Evolutionary conservation across 1,140 invertebrate genomes (phyloP), one percentile per base, ranked within the genome.

Genomic region (Augochlora pura): DNA sequence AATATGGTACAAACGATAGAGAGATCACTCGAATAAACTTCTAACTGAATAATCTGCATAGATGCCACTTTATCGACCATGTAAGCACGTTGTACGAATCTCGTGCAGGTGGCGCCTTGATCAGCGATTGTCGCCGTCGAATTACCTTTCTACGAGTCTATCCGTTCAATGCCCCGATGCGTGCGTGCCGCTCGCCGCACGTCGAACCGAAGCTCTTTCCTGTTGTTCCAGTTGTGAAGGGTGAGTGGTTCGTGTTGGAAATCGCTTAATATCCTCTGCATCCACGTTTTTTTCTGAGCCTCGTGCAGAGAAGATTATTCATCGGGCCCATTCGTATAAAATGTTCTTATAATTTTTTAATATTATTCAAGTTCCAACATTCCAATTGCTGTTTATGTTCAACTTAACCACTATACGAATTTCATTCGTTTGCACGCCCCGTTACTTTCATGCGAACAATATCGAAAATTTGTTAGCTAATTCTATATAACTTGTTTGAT

Each of bases 181-280:
- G 42, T 12, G 9, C 38, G 9, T 12, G 42, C 42, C 42, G 42
- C 42, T 7, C n/a, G 42, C 77, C 25, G 42, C 21, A 57, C 49
- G 18, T 0, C 2, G 38, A 7, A n/a, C 12, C 16, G 18, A 0
- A 10, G 32, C 23, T 42, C 74, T 49, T 86, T 86, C 76, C 14
- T 86, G 83, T 71, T 64, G 18, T 70, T 82, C 4, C 32, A 39
- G 18, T 52, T 42, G 71, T 5, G 23, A 27, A 32, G 23, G 84
- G 84, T 87, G 78, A 87, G 85, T 81, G 63, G 0, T 52, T 0
- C 65, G 10, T 12, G 3, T 0, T 52, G 8, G 1, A 59, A 77
- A 86, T 86, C 85, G 21, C 6, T 1, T 27, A 81, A 42, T 71
- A 86, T 86, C 42, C 21, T 12, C 16, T 23, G 21, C 73, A 85